Evolutionary conservation across 2,113 vertebrate species (phyloP).

Genomic region (Pangasianodon hypophthalmus): DNA sequence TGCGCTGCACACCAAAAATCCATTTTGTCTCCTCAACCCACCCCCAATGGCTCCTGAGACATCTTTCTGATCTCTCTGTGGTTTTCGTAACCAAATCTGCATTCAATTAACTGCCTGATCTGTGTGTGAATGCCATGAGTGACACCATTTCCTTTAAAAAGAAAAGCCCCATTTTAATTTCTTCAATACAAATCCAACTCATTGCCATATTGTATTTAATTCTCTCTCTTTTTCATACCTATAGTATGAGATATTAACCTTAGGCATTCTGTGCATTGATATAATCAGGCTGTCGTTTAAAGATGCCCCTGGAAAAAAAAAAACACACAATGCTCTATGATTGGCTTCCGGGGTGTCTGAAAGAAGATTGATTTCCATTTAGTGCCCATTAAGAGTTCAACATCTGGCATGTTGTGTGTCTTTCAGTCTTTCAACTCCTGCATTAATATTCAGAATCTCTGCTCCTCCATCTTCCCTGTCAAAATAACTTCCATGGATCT

Average conservation of each 20-base stretch:
- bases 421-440: conserved; percentile 63
- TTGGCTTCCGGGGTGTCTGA: conserved; percentile 78
- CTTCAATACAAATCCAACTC: neutral
- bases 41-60: neutral
- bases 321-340: conserved; percentile 74
- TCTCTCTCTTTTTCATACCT: neutral
- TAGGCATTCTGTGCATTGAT: neutral
- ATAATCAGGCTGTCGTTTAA: neutral
- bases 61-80: conserved; percentile 28
- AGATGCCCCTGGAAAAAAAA: conserved; percentile 26
- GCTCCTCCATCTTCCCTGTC: conserved; percentile 71
- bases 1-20: neutral
- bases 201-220: neutral
- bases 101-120: conserved; percentile 37
- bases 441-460: conserved; percentile 81
- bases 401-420: conserved; percentile 75
- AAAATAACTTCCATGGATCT: conserved; percentile 71
- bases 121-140: conserved; percentile 15
- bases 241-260: neutral
- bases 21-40: too few species aligned
- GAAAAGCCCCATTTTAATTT: neutral
- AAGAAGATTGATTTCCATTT: conserved; percentile 76
- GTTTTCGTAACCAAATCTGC: conserved; percentile 27
- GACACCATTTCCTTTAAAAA: conserved; percentile 20
- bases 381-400: conserved; percentile 75